Evolutionary conservation across 1,140 invertebrate genomes (phyloP).

Genomic region (Aphidius gifuensis): DNA sequence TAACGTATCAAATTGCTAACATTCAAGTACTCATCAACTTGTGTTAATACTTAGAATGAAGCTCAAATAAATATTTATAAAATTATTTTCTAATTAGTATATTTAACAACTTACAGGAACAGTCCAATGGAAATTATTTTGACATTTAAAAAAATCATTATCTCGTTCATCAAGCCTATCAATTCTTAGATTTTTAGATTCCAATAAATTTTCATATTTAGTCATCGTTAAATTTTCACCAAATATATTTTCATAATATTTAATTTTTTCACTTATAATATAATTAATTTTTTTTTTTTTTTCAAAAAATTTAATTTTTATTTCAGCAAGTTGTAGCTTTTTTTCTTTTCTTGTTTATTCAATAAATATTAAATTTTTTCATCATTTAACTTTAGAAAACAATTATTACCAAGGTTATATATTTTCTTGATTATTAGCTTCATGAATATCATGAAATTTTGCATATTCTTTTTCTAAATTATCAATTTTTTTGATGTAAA

Average conservation of each 20-base stretch:
- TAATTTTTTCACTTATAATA: slow-evolving; percentile 1
- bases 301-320: slow-evolving; percentile 25
- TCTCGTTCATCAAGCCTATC: slow-evolving; percentile 25
- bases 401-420: not conserved
- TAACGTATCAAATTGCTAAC: slow-evolving; percentile 7
- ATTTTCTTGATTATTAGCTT: too few relatives aligned
- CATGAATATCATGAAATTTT: slow-evolving; percentile 13
- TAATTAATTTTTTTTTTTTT: slow-evolving; percentile 14
- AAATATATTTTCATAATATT: slow-evolving; percentile 18
- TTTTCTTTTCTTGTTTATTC: not conserved
- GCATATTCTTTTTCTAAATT: slow-evolving; percentile 13
- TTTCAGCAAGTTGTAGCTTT: slow-evolving; percentile 14
- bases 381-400: not conserved
- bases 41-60: slow-evolving; percentile 17
- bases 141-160: slow-evolving; percentile 15
- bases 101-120: slow-evolving; percentile 15
- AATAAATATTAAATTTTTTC: slow-evolving; percentile 14
- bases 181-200: not conserved
- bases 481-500: slow-evolving; percentile 17
- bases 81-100: not conserved
- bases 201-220: slow-evolving; percentile 27
- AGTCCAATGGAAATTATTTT: slow-evolving; percentile 9
- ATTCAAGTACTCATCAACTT: slow-evolving; percentile 17
- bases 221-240: slow-evolving; percentile 25
- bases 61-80: not conserved